Evolutionary conservation across 2,113 vertebrate genomes (phyloP).

Genomic region (Hemichromis elongatus): DNA sequence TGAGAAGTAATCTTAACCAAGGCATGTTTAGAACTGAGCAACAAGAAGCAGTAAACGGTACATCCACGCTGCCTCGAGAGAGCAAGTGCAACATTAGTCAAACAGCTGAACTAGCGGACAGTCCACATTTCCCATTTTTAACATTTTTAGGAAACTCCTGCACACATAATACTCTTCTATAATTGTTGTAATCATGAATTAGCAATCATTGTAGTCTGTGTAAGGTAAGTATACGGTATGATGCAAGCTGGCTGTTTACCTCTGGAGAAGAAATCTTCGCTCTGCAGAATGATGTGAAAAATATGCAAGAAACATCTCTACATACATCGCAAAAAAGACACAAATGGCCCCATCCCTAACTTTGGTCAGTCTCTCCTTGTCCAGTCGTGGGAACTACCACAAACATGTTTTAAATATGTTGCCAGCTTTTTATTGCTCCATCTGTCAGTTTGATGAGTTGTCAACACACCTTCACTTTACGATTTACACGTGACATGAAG

Average conservation of each 20-base stretch:
- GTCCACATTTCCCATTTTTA: neutral
- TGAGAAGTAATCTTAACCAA: neutral
- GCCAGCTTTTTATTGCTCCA: neutral
- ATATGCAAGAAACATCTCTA: neutral
- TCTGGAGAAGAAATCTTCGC: neutral
- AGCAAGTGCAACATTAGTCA: neutral
- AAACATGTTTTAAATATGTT: neutral
- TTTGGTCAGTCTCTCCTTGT: neutral
- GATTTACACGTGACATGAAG: neutral
- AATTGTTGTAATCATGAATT: neutral
- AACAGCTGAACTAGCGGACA: neutral
- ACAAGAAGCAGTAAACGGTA: neutral
- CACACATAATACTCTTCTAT: neutral
- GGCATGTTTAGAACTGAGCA: neutral
- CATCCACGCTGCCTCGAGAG: neutral
- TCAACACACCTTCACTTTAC: neutral
- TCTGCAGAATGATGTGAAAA: neutral
- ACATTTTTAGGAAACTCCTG: neutral
- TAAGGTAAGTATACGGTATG: neutral
- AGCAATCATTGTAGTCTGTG: neutral
- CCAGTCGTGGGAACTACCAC: neutral
- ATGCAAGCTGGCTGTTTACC: neutral
- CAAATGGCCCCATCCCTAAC: neutral
- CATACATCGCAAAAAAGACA: neutral
- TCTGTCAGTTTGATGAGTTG: neutral